Evolutionary conservation across 2,888 invertebrate genomes (phyloP), one percentile per base, ranked within the genome.

Genomic region (Cephus pulcher): DNA sequence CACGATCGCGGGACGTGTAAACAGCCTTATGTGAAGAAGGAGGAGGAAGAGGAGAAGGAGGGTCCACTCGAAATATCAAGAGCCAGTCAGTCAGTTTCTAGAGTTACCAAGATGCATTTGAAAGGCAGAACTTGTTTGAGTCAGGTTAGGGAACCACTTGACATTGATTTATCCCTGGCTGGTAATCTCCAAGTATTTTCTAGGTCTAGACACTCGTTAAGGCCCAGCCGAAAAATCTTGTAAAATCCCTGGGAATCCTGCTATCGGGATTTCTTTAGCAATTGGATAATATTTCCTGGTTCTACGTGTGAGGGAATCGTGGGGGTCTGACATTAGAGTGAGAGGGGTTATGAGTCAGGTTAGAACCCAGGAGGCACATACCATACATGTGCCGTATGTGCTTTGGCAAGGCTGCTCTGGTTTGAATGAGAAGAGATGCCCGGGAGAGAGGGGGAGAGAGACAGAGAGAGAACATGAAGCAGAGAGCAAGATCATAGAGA

Each of bases 51-150:
- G 23, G 37, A 40, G 74, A 84, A 83, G 84, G 84, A 82, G 83
- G 84, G 80, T 79, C 85, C 88, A 88, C 88, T 89, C 84, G 88
- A 88, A 88, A 85, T 83, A 83, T 87, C 85, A 87, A 86, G 88
- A 84, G 81, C 86, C 86, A 84, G 83, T 86, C 85, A 83, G 84
- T 85, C 87, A 83, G 83, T 84, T 85, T 84, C 84, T 84, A 80
- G 78, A 84, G 82, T 81, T 85, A 80, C 80, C 81, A 80, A 79
- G 80, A 84, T 85, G 80, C 85, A 83, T 82, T 76, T 78, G 35
- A 78, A 78, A 78, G 78, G 70, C 76, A 75, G 75, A 75, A 78
- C 75, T 78, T 78, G 78, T 78, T 78, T 81, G 80, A 87, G 86
- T 84, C 86, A 83, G 82, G 86, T 84, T 85, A 80, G 84, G 85